Conservation (phyloP, 2,797 vertebrate genomes). For the Typhlichthys subterraneus region DNA sequence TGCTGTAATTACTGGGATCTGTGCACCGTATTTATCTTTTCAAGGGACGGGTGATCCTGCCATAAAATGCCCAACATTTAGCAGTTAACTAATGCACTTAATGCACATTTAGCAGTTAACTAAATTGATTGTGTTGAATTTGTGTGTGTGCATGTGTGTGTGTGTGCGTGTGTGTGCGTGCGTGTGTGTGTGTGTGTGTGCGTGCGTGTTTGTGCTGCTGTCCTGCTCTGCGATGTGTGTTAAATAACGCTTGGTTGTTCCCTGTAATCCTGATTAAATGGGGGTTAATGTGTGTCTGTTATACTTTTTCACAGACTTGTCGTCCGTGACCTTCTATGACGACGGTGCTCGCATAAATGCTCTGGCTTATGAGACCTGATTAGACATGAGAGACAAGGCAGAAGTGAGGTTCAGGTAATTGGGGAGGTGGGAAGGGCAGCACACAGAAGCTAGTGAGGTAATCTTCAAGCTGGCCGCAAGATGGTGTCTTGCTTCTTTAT, state of each 20-base stretch:
- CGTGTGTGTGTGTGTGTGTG: slow-evolving; percentile 27
- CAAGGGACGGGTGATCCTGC: slow-evolving; percentile 78
- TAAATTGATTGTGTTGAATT: slow-evolving; percentile 87
- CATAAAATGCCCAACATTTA: slow-evolving; percentile 85
- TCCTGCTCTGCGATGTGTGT: slow-evolving; percentile 73
- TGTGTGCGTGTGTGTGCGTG: slow-evolving; percentile 21
- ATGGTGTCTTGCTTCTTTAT: too few relatives aligned
- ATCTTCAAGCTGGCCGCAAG: too few relatives aligned
- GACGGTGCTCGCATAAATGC: slow-evolving; percentile 55
- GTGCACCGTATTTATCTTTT: slow-evolving; percentile 85
- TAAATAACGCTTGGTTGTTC: slow-evolving; percentile 80
- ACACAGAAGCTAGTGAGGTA: too few relatives aligned
- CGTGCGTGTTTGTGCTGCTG: slow-evolving; percentile 47
- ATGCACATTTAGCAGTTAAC: slow-evolving; percentile 83
- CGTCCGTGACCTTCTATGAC: slow-evolving; percentile 58
- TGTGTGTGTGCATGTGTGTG: slow-evolving; percentile 50
- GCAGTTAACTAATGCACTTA: slow-evolving; percentile 85
- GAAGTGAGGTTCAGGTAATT: slow-evolving; percentile 34
- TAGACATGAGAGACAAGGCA: slow-evolving; percentile 23
- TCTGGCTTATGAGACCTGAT: slow-evolving; percentile 40
- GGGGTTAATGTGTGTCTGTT: slow-evolving; percentile 77
- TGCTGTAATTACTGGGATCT: slow-evolving; percentile 85
- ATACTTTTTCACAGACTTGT: slow-evolving; percentile 63
- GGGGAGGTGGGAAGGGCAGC: too few relatives aligned
- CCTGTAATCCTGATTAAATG: slow-evolving; percentile 82